These are phyloP conservation scores for Tetragonisca angustula DNA, from an alignment of 2,888 invertebrate genomes.

Conservation along the genomic window DNA sequence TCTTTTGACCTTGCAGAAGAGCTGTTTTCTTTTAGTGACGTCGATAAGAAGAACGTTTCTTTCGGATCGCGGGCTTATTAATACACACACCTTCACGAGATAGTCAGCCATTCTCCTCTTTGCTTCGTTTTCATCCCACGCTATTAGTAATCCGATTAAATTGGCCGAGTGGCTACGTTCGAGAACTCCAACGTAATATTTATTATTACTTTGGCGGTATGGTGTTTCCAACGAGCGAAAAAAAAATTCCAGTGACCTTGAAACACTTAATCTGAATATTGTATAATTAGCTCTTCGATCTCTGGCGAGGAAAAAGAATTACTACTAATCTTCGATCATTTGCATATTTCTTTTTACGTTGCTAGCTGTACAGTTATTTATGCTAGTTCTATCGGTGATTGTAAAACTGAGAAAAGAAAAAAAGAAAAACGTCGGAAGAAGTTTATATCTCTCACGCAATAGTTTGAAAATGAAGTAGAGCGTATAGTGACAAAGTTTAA, in stretches of 20 bases:
- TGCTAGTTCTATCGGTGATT: neutral
- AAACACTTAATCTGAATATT: neutral
- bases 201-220: neutral
- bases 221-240: neutral
- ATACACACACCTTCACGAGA: neutral
- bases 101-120: neutral
- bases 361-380: neutral
- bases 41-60: slow-evolving; percentile 46
- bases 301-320: neutral
- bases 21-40: slow-evolving; percentile 22
- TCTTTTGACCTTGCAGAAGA: slow-evolving; percentile 9
- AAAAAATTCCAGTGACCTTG: neutral
- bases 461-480: neutral
- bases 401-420: neutral
- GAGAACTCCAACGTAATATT: neutral
- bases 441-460: neutral
- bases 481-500: neutral
- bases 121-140: neutral
- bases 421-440: neutral
- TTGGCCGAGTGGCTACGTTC: neutral
- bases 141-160: slow-evolving; percentile 6
- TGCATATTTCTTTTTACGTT: neutral
- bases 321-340: too few species aligned
- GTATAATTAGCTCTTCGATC: neutral
- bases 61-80: slow-evolving; percentile 6